A percentile compares a stretch with the other conserved stretches of the same genome.
Evolutionary conservation across 2,797 vertebrate genomes (phyloP).

Genomic region (Sebastes miniatus): DNA sequence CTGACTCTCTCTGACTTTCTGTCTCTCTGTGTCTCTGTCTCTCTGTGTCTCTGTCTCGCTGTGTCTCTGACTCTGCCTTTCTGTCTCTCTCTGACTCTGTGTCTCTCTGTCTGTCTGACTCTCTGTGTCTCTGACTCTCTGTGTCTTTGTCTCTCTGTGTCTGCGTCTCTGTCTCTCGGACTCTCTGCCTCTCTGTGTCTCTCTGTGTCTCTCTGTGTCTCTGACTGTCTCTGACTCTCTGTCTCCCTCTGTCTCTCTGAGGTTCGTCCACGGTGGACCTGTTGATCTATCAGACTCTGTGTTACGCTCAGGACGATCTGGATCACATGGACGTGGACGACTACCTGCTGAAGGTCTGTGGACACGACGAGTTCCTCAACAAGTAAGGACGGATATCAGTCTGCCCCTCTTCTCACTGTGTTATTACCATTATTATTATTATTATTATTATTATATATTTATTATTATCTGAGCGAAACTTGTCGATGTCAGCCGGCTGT

Average conservation of each 20-base stretch:
- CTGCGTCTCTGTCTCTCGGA: no score
- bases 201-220: background rate
- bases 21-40: no score
- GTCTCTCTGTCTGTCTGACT: background rate
- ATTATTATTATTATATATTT: no score
- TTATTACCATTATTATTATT: background rate
- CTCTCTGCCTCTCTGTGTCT: background rate
- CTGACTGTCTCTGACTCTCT: background rate
- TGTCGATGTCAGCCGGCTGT: background rate
- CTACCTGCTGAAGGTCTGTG: constrained; percentile 92
- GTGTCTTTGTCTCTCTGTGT: background rate
- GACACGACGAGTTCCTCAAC: constrained; percentile 91
- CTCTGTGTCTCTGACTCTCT: background rate
- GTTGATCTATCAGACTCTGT: constrained; percentile 94
- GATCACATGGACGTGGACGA: constrained; percentile 84
- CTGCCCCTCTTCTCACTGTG: background rate
- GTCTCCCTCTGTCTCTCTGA: constrained; percentile 50
- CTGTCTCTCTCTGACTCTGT: no score
- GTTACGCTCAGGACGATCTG: constrained; percentile 91
- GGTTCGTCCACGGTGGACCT: constrained; percentile 94
- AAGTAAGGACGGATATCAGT: constrained; percentile 83
- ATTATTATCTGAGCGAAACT: background rate
- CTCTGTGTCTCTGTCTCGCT: no score
- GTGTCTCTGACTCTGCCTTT: no score
- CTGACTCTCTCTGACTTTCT: no score